phyloP scores from a whole-genome alignment of 2,797 vertebrate genomes.

The Clamator glandarius region DNA sequence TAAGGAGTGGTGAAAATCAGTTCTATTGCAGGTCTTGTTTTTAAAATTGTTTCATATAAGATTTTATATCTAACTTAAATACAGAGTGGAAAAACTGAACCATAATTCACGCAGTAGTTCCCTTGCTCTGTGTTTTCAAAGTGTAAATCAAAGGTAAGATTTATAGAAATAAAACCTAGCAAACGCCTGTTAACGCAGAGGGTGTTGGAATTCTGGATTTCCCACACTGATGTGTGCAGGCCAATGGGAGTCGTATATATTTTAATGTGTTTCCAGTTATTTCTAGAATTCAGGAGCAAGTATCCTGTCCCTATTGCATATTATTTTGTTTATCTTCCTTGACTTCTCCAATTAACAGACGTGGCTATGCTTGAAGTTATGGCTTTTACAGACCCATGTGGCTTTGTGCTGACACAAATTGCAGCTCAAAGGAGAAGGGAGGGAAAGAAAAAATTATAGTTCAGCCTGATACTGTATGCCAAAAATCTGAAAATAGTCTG shows the following conservation, averaged over 20 bases:
- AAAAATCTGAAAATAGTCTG: constrained; percentile 59
- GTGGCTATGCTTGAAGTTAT: constrained; percentile 40
- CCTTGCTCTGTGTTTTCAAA: constrained; percentile 47
- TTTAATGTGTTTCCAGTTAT: constrained; percentile 5
- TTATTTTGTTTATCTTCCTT: constrained; percentile 60
- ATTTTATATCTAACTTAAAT: constrained; percentile 42
- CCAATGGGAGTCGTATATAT: constrained; percentile 24
- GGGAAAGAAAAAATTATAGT: constrained; percentile 13
- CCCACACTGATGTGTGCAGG: constrained; percentile 13
- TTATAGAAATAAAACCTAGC: constrained; percentile 44
- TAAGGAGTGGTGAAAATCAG: neutral
- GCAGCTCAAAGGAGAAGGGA: constrained; percentile 21
- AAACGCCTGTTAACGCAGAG: constrained; percentile 8
- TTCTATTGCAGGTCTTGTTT: constrained; percentile 37
- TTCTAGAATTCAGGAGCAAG: constrained; percentile 26
- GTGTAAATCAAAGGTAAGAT: constrained; percentile 50
- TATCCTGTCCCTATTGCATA: constrained; percentile 20
- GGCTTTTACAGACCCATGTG: constrained; percentile 21
- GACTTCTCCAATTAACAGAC: constrained; percentile 50
- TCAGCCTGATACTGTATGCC: neutral
- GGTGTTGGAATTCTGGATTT: constrained; percentile 53
- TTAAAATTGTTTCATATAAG: constrained; percentile 47
- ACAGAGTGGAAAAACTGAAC: constrained; percentile 24
- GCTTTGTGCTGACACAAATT: constrained; percentile 50
- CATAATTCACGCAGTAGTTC: constrained; percentile 23